These are phyloP conservation scores for Mus musculus DNA, from an alignment of 2,113 vertebrate genomes.

Conservation along the genomic window GRCm39 chrX:62376001-62376500, in stretches of 20 bases:
- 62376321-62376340: background rate
- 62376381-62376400: background rate
- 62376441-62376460: background rate
- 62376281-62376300: background rate
- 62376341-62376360: background rate
- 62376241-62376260: background rate
- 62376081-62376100: background rate
- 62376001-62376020: background rate
- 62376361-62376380: background rate
- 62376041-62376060: background rate
- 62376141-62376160: background rate
- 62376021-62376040: background rate
- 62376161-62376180: background rate
- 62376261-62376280: background rate
- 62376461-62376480: background rate
- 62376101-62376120: background rate
- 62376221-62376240: background rate
- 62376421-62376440: background rate
- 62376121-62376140: background rate
- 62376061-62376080: background rate
- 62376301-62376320: background rate
- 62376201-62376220: background rate
- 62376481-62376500: background rate
- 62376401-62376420: background rate
- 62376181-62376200: background rate